phyloP scores from a whole-genome alignment of 1,140 invertebrate species.

The Lordiphosa collinella region DNA sequence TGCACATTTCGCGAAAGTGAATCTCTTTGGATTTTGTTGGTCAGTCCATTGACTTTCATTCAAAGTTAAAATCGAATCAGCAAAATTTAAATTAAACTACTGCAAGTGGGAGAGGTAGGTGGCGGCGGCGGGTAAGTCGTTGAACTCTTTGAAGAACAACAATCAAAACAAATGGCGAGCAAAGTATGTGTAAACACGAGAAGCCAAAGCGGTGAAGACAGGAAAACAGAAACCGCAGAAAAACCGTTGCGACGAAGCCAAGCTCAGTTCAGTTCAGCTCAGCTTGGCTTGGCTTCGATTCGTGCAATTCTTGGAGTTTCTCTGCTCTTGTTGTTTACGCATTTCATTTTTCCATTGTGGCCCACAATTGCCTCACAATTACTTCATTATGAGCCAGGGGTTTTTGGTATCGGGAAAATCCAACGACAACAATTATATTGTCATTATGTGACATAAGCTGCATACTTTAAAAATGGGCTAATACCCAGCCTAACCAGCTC shows the following conservation, averaged over 20 bases:
- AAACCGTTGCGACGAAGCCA: constrained; percentile 11
- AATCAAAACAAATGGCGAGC: constrained; percentile 21
- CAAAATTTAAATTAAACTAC: not conserved
- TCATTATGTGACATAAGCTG: constrained; percentile 43
- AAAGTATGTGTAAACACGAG: constrained; percentile 30
- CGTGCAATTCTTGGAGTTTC: not conserved
- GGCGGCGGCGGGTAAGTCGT: constrained; percentile 20
- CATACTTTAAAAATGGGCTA: constrained; percentile 12
- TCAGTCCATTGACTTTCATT: constrained; percentile 25
- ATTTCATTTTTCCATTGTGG: constrained; percentile 37
- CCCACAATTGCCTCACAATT: constrained; percentile 3
- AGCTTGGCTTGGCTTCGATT: constrained; percentile 29
- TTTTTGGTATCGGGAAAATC: constrained; percentile 1
- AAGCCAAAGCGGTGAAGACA: constrained; percentile 12
- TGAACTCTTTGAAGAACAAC: constrained; percentile 42
- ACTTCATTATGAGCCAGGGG: no score
- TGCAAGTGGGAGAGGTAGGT: constrained; percentile 7
- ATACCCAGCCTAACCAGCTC: constrained; percentile 3
- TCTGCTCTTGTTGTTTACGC: not conserved
- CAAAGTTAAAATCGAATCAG: not conserved
- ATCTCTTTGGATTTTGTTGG: constrained; percentile 1
- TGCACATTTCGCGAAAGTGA: constrained; percentile 4
- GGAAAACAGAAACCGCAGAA: constrained; percentile 6
- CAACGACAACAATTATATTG: constrained; percentile 18
- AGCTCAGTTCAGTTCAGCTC: constrained; percentile 2